Evolutionary conservation across 2,113 vertebrate genomes (phyloP), one percentile per base, ranked within the genome.

Genomic region (Cavia aperea): DNA sequence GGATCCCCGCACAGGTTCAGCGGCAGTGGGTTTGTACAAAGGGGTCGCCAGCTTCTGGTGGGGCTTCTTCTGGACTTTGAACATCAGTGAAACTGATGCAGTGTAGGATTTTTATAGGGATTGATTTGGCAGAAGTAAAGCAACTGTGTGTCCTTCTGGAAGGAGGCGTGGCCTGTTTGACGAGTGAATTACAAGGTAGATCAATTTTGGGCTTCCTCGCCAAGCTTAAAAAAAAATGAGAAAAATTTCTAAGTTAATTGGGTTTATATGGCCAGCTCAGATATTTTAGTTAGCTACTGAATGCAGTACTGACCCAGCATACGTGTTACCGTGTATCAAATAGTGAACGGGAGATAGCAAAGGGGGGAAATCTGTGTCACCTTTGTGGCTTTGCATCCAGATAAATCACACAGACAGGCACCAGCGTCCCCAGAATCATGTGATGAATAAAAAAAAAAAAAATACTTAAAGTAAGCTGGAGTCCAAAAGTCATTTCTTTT

Each of bases 1-100:
- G 98, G 98, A 98, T 98, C 98, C 97, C 97, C 93, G 98, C 96
- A 95, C 96, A 96, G 98, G 98, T 98, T 97, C n/a, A 39, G 97
- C 97, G 97, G 96, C 98, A 97, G 96, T 97, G 98, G 97, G 96
- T 98, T 98, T 98, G 18, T 98, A 98, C 98, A 97, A 98, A 96
- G 98, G 98, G 97, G 97, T 97, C 98, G 98, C 98, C 96, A 96
- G 96, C 97, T 97, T 95, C 94, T 96, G 96, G 94, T 95, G 93
- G 93, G 86, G 92, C 97, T 94, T 94, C 96, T 97, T 97, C 91
- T 79, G 97, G 96, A 97, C 93, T 91, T 95, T 91, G 93, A 96
- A 92, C 95, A 72, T 96, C 97, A 97, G 96, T 95, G 96, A 97
- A 97, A 95, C 96, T 95, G 97, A 97, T 97, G 96, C 97, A 97